Evolutionary conservation across 2,113 vertebrate species (phyloP), one percentile per base, ranked within the genome.

Genomic region (Heloderma charlesbogerti): DNA sequence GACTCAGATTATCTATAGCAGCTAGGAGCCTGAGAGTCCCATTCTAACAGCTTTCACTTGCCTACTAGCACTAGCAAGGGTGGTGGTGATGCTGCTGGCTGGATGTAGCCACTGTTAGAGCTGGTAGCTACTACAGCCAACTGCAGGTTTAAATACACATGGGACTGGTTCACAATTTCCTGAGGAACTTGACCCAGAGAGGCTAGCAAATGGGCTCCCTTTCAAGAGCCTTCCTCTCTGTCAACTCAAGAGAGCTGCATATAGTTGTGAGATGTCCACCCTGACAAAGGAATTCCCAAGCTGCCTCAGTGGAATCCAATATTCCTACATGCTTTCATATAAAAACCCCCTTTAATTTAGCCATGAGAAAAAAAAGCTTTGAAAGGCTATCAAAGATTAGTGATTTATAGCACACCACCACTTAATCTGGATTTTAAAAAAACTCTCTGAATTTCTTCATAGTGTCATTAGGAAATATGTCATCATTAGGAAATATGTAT

Each of bases 391-490:
- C 29, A 83, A 82, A 72, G 67, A 57, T 60, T 1, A 27, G n/a
- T 83, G 67, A 89, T 83, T 88, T 89, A 72, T 29, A 89, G 67
- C 67, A 89, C 16, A 34, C 3, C n/a, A 43, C 37, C 34, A 69
- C 48, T 43, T 72, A 72, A 71, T 71, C 71, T 75, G 51, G 71
- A 60, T 40, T 48, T 72, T 63, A n/a, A 6, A 71, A 86, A 87
- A 87, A 40, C 54, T 6, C 40, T 9, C 48, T 72, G 66, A 71
- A 83, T 83, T 82, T 83, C n/a, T 83, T 89, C n/a, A 82, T 72
- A 15, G 57, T 67, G 34, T 80, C 25, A 48, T 88, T 88, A 88
- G 43, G 18, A 80, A 88, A 81, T 54, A 69, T 31, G 8, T 6
- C 43, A 9, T 74, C 29, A 82, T 72, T 74, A 83, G 43, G 67